Base-by-base conservation (phyloP, 2,113 vertebrate genomes). In the Colius striatus region DNA sequence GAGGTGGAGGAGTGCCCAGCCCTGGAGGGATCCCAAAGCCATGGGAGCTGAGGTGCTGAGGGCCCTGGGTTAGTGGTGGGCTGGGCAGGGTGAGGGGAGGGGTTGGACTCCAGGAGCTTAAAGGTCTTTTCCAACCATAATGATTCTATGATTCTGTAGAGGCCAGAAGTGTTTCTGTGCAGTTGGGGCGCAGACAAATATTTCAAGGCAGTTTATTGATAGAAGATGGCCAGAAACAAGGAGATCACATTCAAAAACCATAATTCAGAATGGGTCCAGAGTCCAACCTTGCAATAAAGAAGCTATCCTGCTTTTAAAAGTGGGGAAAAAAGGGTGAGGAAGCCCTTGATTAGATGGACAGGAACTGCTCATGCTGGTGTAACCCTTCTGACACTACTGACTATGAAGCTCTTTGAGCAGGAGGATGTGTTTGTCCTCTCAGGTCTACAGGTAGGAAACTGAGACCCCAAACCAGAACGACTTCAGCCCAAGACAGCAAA, bases 201-300 rank as follows among this genome's bases (percentile, higher is more conserved):
- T n/a, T 30, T 23, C n/a, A 19, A 36, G 72, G 57, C 45, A 89
- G 34, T 32, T 82, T 50, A 29, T 21, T 65, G 45, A 23, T 2
- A 51, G 67, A 45, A 79, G 48, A 32, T 21, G 18, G 30, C 20
- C 38, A 73, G 72, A 57, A 73, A 62, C 36, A 38, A 51, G 60
- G 19, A 62, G 12, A 14, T 3, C 9, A 9, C 16, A 22, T 11
- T 50, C 3, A 87, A 72, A 72, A 29, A 4, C 1, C 4, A 0
- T 27, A 15, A 21, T 9, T 76, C 36, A 45, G 53, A 71, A 34
- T 32, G 6, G 48, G 13, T 1, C 11, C 8, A 21, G 22, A 67
- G 11, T 5, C 41, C 41, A 58, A 0, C 25, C n/a, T 43, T n/a
- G 43, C 22, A 8, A 61, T 23, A 41, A 55, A 50, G 18, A 36